Evolutionary conservation across 2,888 invertebrate species (phyloP).

Genomic region (Sphaerophoria taeniata): DNA sequence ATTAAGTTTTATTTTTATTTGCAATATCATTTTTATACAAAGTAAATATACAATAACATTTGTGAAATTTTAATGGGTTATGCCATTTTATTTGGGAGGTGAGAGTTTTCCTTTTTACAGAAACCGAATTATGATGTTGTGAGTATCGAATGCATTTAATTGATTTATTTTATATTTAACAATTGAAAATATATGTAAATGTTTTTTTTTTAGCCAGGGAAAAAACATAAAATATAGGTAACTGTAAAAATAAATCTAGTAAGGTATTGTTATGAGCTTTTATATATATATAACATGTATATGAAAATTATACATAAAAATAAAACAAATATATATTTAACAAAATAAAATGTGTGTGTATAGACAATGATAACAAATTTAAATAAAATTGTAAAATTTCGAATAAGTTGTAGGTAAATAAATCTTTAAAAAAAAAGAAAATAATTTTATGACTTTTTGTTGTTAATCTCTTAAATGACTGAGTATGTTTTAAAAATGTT

Average conservation of each 20-base stretch:
- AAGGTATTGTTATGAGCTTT: constrained; percentile 73
- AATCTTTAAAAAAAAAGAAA: no score
- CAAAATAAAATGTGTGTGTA: constrained; percentile 29
- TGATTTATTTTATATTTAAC: constrained; percentile 24
- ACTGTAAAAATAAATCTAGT: constrained; percentile 53
- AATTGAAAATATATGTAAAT: not conserved
- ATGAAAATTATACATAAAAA: constrained; percentile 31
- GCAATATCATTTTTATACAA: not conserved
- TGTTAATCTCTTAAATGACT: constrained; percentile 60
- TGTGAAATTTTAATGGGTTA: not conserved
- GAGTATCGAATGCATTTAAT: constrained; percentile 64
- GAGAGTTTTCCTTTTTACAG: constrained; percentile 3
- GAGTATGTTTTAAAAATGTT: constrained; percentile 53
- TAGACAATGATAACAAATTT: constrained; percentile 34
- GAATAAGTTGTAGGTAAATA: constrained; percentile 25
- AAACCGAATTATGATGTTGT: constrained; percentile 48
- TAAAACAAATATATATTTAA: constrained; percentile 27
- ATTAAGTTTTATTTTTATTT: constrained; percentile 16
- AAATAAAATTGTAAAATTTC: constrained; percentile 4
- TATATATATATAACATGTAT: constrained; percentile 57
- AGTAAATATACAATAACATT: not conserved
- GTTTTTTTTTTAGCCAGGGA: constrained; percentile 29
- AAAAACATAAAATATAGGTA: constrained; percentile 17
- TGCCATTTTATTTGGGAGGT: not conserved
- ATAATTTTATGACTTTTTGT: constrained; percentile 37